phyloP scores from a whole-genome alignment of 2,113 vertebrate species.

The Herpetotheres cachinnans region DNA sequence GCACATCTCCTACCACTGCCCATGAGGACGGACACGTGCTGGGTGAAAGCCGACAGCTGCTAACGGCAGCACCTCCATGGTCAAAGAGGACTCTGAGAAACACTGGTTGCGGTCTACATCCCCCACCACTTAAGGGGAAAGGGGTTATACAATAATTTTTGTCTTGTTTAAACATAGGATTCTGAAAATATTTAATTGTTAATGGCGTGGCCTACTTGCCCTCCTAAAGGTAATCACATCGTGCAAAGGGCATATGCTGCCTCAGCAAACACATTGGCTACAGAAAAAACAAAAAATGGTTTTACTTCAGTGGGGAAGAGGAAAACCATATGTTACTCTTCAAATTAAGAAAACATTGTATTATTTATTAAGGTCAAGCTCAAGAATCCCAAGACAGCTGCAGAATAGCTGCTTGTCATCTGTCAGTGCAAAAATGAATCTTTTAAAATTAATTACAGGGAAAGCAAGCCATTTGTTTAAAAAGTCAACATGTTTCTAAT shows the following conservation, averaged over 20 bases:
- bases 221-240: background rate
- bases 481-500: constrained; percentile 1
- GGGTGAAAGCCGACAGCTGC: background rate
- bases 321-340: constrained; percentile 27
- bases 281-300: background rate
- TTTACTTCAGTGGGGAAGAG: background rate
- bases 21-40: accelerated
- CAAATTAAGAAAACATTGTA: background rate
- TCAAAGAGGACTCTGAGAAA: background rate
- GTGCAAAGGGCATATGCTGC: background rate
- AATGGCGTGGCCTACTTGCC: background rate
- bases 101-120: background rate
- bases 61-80: background rate
- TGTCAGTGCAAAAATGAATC: constrained; percentile 19
- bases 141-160: background rate
- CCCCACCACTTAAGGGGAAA: background rate
- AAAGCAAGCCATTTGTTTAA: constrained; percentile 29
- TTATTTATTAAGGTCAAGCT: constrained; percentile 49
- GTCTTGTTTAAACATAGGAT: background rate
- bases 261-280: background rate
- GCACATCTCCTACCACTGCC: accelerated
- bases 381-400: background rate
- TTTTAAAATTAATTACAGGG: constrained; percentile 41
- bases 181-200: background rate
- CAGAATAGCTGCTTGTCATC: background rate